Evolutionary conservation across 2,113 vertebrate species (phyloP), one percentile per base, ranked within the genome.

Genomic region (Lathamus discolor): DNA sequence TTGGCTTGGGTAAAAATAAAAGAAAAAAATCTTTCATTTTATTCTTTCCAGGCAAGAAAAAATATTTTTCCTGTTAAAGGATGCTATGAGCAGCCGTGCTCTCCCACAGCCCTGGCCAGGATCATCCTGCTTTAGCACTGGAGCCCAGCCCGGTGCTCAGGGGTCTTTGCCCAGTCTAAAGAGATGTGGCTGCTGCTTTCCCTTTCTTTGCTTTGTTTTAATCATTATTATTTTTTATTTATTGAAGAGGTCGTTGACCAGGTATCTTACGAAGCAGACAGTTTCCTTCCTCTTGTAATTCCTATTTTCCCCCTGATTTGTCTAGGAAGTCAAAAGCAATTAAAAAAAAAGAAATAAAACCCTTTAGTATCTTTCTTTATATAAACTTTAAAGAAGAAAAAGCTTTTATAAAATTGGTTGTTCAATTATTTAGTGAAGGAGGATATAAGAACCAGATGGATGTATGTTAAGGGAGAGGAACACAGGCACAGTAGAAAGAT

Each of bases 1-100:
- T 48, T 72, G 57, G 17, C 20, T 62, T 57, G 22, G 43, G 18
- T 90, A 18, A 80, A 87, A 82, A 43, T 23, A 13, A 44, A 51
- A 79, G 39, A 14, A 57, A 48, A 43, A 62, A 67, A 31, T 31
- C 4, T 61, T 66, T 52, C 22, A 11, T 63, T 35, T 4, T 76
- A 54, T 66, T 70, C 2, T 67, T 85, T 83, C 25, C 33, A 51
- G 35, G n/a, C 13, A 63, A 57, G 51, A 72, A 66, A 66, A 66
- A 77, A 15, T 24, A 35, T 17, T 70, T 62, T 61, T 48, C 52
- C 17, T 81, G 10, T 70, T 76, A 61, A 61, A 9, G 13, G 14
- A 3, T 2, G 2, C 39, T 72, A 35, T 28, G 33, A 35, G 33
- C 6, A 6, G 27, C 37, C 1, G 0, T 9, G 5, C 57, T 17